Evolutionary conservation across 2,113 vertebrate genomes (phyloP).

Genomic region (Corydoras sp.): DNA sequence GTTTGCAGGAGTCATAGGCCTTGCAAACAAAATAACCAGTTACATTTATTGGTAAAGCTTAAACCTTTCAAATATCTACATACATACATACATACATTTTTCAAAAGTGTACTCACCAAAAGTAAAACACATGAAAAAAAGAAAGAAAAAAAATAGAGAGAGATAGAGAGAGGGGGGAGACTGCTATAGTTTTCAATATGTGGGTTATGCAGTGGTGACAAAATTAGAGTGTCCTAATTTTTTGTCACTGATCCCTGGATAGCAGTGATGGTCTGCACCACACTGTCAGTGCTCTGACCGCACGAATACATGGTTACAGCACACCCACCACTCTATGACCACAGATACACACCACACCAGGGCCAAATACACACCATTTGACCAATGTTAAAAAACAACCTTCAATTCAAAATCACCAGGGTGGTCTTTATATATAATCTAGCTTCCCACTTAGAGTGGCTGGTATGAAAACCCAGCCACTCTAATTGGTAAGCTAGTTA

Average conservation of each 20-base stretch:
- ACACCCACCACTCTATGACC: slow-evolving; percentile 32
- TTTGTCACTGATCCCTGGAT: slow-evolving; percentile 65
- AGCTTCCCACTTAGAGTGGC: slow-evolving; percentile 25
- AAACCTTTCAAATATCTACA: too few relatives aligned
- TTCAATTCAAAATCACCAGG: slow-evolving; percentile 17
- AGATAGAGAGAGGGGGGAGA: slow-evolving; percentile 27
- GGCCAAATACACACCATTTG: slow-evolving; percentile 35
- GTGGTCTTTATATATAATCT: slow-evolving; percentile 26
- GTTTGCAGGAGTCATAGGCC: too few relatives aligned
- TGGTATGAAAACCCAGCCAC: slow-evolving; percentile 27
- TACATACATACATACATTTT: too few relatives aligned
- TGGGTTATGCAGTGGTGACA: slow-evolving; percentile 76
- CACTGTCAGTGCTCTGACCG: slow-evolving; percentile 42
- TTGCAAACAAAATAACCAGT: too few relatives aligned
- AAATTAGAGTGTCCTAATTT: slow-evolving; percentile 77
- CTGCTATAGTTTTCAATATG: slow-evolving; percentile 63
- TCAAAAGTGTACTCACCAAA: too few relatives aligned
- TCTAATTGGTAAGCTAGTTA: too few relatives aligned
- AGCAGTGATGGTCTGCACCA: slow-evolving; percentile 52
- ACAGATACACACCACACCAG: slow-evolving; percentile 42
- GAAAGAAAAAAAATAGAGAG: slow-evolving; percentile 21
- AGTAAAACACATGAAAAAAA: slow-evolving; percentile 10
- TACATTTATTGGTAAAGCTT: too few relatives aligned
- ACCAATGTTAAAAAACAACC: slow-evolving; percentile 31
- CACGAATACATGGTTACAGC: slow-evolving; percentile 38